Evolutionary conservation across 2,888 invertebrate genomes (phyloP).

Genomic region (Oscheius sp.): DNA sequence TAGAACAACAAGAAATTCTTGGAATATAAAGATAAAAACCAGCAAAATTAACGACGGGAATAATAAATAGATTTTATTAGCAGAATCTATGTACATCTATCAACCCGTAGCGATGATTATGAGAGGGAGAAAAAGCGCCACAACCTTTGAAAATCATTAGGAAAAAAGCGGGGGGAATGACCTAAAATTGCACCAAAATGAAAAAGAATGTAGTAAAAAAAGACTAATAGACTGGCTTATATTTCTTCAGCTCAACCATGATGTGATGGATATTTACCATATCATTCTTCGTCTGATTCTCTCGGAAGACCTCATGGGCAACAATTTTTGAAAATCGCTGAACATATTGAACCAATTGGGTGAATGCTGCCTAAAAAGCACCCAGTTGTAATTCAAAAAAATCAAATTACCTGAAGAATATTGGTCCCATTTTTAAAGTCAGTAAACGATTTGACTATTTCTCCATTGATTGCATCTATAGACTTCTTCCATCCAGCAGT

Average conservation of each 20-base stretch:
- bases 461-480: constrained; percentile 90
- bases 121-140: neutral
- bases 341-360: constrained; percentile 95
- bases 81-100: neutral
- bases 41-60: neutral
- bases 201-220: neutral
- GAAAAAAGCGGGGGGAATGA: too few relatives aligned
- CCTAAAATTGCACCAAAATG: too few relatives aligned
- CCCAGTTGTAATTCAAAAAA: neutral
- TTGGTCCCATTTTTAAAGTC: constrained; percentile 94
- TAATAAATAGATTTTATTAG: constrained; percentile 11
- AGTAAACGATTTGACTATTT: constrained; percentile 92
- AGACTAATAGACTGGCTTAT: constrained; percentile 88
- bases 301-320: constrained; percentile 77
- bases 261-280: constrained; percentile 96
- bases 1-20: too few relatives aligned
- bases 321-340: constrained; percentile 93
- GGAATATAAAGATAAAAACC: too few relatives aligned
- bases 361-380: constrained; percentile 80
- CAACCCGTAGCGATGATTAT: neutral
- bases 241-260: constrained; percentile 99
- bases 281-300: constrained; percentile 77
- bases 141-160: neutral
- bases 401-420: constrained; percentile 81
- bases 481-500: constrained; percentile 93